Conservation (phyloP, 2,888 invertebrate species). For the Sturmia bella region DNA sequence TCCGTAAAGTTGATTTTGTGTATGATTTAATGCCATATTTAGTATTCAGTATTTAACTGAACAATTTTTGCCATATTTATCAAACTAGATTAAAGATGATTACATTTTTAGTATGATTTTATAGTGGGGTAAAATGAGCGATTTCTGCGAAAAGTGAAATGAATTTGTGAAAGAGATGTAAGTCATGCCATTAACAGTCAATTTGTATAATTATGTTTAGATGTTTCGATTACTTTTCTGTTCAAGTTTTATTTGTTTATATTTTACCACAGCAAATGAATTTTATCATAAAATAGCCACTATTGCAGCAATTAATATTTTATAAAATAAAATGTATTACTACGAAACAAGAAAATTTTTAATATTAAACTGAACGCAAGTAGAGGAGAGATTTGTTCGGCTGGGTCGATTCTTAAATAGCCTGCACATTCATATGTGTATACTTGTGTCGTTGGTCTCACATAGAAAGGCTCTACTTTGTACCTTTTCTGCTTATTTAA, state of each 20-base stretch:
- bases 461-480: too few relatives aligned
- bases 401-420: not conserved
- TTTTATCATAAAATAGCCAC: not conserved
- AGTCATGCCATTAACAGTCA: slow-evolving; percentile 63
- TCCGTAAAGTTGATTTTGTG: slow-evolving; percentile 13
- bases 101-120: slow-evolving; percentile 10
- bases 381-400: too few relatives aligned
- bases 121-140: not conserved
- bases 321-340: slow-evolving; percentile 4
- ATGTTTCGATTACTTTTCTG: not conserved
- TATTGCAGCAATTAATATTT: not conserved
- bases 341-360: not conserved
- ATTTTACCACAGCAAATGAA: not conserved
- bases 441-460: too few relatives aligned
- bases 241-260: too few relatives aligned
- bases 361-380: too few relatives aligned
- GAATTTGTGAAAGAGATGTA: slow-evolving; percentile 22
- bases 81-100: slow-evolving; percentile 57
- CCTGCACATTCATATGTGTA: too few relatives aligned
- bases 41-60: slow-evolving; percentile 27
- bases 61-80: slow-evolving; percentile 39
- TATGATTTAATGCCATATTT: slow-evolving; percentile 44
- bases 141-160: slow-evolving; percentile 40
- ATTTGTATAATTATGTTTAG: slow-evolving; percentile 60
- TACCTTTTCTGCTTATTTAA: too few relatives aligned